Evolutionary conservation across 2,797 vertebrate species (phyloP).

Genomic region (Arrhamphus sclerolepis): DNA sequence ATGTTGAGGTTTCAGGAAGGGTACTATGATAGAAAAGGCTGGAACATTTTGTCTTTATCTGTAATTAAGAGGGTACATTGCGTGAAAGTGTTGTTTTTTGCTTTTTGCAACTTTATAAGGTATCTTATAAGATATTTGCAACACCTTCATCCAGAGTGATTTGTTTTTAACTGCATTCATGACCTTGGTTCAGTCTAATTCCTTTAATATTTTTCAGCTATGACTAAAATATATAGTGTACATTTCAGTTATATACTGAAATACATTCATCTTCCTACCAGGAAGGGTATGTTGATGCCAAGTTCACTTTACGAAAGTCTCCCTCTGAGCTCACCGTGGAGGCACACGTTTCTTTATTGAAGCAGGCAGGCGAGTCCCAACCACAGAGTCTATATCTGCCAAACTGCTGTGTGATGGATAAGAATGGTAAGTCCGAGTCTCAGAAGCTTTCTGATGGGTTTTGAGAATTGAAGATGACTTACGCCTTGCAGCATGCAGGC

Average conservation of each 20-base stretch:
- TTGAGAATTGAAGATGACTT: constrained; percentile 45
- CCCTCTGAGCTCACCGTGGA: constrained; percentile 33
- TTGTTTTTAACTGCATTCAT: constrained; percentile 10
- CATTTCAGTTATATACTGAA: too few relatives aligned
- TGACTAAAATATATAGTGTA: constrained; percentile 13
- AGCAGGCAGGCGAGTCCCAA: constrained; percentile 38
- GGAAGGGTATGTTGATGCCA: too few relatives aligned
- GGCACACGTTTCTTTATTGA: constrained; percentile 36
- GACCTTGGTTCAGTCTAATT: constrained; percentile 3
- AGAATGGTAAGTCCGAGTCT: constrained; percentile 29
- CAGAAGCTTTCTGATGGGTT: constrained; percentile 50
- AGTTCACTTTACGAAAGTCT: constrained; percentile 23
- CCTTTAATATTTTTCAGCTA: constrained; percentile 10
- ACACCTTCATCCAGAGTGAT: constrained; percentile 19
- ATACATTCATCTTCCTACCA: too few relatives aligned
- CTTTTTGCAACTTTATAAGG: constrained; percentile 20
- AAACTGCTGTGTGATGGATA: constrained; percentile 45
- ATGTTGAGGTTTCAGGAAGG: too few relatives aligned
- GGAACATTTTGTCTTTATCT: too few relatives aligned
- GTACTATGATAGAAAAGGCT: too few relatives aligned
- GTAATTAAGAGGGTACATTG: too few relatives aligned
- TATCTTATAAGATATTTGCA: neutral
- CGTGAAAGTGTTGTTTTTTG: neutral
- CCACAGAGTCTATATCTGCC: constrained; percentile 42
- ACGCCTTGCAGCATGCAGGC: constrained; percentile 23